These are phyloP conservation scores for Xylota segnis DNA, from an alignment of 2,888 invertebrate genomes.

Conservation along the genomic window DNA sequence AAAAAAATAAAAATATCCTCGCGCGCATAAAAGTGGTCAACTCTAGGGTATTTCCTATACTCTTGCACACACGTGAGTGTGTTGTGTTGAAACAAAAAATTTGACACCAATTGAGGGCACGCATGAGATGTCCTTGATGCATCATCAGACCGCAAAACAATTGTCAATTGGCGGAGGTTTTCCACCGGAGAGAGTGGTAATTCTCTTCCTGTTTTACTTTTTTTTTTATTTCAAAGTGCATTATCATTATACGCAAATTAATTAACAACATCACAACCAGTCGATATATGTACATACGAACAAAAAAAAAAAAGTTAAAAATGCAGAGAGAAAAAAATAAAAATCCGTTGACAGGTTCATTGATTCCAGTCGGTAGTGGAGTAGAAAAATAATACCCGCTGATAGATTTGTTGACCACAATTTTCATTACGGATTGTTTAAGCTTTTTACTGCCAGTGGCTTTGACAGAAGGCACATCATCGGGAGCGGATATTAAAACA, in stretches of 20 bases:
- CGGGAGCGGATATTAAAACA: slow-evolving; percentile 28
- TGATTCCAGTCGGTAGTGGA: slow-evolving; percentile 62
- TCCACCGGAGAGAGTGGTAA: slow-evolving; percentile 61
- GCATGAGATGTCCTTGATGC: slow-evolving; percentile 77
- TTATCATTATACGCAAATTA: slow-evolving; percentile 76
- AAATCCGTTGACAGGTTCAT: slow-evolving; percentile 70
- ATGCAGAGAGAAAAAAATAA: slow-evolving; percentile 17
- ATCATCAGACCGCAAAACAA: slow-evolving; percentile 77
- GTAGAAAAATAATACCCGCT: slow-evolving; percentile 73
- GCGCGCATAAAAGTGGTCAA: slow-evolving; percentile 67
- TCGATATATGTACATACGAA: too few relatives aligned
- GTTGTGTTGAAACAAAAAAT: slow-evolving; percentile 51
- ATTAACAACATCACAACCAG: slow-evolving; percentile 70
- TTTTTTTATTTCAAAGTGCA: slow-evolving; percentile 66
- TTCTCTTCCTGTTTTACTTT: slow-evolving; percentile 54
- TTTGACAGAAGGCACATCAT: slow-evolving; percentile 41
- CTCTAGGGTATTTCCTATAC: slow-evolving; percentile 33
- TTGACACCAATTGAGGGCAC: slow-evolving; percentile 77
- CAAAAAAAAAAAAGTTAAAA: slow-evolving; percentile 57
- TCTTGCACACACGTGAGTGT: slow-evolving; percentile 36
- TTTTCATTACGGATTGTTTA: slow-evolving; percentile 65
- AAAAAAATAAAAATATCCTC: slow-evolving; percentile 19
- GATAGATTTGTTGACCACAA: slow-evolving; percentile 75
- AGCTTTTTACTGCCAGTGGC: slow-evolving; percentile 47
- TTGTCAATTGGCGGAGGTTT: slow-evolving; percentile 76